phyloP scores from a whole-genome alignment of 2,888 invertebrate genomes.

The Cotesia congregata region DNA sequence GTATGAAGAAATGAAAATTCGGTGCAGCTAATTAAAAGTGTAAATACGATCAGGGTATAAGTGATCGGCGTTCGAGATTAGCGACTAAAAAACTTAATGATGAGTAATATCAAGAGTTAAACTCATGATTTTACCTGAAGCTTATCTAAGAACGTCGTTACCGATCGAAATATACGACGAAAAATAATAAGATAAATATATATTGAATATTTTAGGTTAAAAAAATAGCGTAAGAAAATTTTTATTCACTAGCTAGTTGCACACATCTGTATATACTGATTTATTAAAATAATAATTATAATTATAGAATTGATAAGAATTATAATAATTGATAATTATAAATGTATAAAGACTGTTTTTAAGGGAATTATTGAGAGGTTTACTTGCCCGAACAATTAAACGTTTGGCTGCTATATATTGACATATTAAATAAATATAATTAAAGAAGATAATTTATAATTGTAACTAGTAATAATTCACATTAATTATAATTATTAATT shows the following conservation, averaged over 20 bases:
- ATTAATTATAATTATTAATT: not conserved
- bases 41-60: slow-evolving; percentile 67
- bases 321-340: slow-evolving; percentile 59
- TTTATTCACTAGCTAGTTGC: slow-evolving; percentile 63
- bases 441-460: slow-evolving; percentile 15
- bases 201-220: slow-evolving; percentile 31
- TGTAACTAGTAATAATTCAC: slow-evolving; percentile 36
- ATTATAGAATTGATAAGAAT: not conserved
- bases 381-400: slow-evolving; percentile 20
- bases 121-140: slow-evolving; percentile 30
- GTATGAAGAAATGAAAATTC: not conserved
- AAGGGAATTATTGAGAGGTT: slow-evolving; percentile 47
- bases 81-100: slow-evolving; percentile 39
- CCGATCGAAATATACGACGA: slow-evolving; percentile 41
- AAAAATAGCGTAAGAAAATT: slow-evolving; percentile 49
- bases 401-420: slow-evolving; percentile 27
- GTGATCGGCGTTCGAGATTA: slow-evolving; percentile 54
- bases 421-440: slow-evolving; percentile 32
- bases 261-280: slow-evolving; percentile 66
- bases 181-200: slow-evolving; percentile 25
- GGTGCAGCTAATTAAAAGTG: slow-evolving; percentile 46
- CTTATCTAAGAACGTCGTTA: slow-evolving; percentile 26
- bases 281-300: slow-evolving; percentile 46
- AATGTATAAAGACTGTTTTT: slow-evolving; percentile 69
- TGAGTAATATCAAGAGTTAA: slow-evolving; percentile 35